These are phyloP conservation scores for Psittacara wagleri DNA, from an alignment of 2,113 vertebrate species.

Conservation along the genomic window DNA sequence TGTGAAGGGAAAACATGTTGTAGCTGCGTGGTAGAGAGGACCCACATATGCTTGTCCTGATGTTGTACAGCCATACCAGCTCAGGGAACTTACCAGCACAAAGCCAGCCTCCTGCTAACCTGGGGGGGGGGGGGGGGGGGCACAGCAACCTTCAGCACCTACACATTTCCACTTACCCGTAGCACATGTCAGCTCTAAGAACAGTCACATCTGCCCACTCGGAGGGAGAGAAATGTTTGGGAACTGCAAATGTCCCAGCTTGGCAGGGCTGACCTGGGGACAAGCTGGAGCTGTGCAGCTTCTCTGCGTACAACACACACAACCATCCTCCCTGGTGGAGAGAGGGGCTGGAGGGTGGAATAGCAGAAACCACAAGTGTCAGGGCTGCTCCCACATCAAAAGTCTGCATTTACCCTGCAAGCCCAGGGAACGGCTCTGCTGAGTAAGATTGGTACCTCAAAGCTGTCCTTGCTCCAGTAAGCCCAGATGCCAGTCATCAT, in stretches of 20 bases:
- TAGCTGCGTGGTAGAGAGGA: not conserved
- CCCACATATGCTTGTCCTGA: not conserved
- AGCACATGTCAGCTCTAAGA: not conserved
- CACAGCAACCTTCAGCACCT: not conserved
- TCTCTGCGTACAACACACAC: not conserved
- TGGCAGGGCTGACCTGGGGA: not conserved
- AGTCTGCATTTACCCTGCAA: no score
- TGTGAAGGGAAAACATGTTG: not conserved
- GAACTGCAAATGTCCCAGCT: not conserved
- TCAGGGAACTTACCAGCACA: not conserved
- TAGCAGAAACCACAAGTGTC: not conserved
- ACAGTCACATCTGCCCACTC: not conserved
- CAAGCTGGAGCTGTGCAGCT: not conserved
- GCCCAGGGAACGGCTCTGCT: not conserved
- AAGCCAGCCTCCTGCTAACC: not conserved
- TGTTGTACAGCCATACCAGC: not conserved
- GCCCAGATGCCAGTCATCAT: not conserved
- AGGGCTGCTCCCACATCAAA: not conserved
- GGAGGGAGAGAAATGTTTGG: not conserved
- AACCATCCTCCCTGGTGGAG: not conserved
- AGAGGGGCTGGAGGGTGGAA: not conserved
- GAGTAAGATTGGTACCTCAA: not conserved
- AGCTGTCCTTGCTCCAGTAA: not conserved
- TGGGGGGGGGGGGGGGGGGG: not conserved
- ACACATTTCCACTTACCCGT: not conserved